These are phyloP conservation scores for Micrasema longulum DNA, from an alignment of 1,140 invertebrate species.

Conservation along the genomic window DNA sequence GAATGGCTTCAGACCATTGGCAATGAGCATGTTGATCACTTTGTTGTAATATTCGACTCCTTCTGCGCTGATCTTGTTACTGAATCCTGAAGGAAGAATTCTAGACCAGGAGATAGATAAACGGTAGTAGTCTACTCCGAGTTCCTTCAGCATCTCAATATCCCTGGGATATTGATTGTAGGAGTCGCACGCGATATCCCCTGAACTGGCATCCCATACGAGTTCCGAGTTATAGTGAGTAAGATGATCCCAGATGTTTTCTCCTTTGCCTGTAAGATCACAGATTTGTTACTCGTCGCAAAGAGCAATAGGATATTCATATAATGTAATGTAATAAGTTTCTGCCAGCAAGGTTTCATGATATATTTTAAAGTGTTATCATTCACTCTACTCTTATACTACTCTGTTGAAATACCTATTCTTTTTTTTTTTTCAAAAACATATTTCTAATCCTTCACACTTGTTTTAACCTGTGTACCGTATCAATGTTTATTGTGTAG, in stretches of 20 bases:
- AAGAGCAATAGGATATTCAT: too few relatives aligned
- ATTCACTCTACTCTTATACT: too few relatives aligned
- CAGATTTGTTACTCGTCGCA: too few relatives aligned
- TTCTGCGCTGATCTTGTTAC: slow-evolving; percentile 62
- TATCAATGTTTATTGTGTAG: too few relatives aligned
- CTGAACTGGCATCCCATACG: slow-evolving; percentile 60
- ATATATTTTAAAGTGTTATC: too few relatives aligned
- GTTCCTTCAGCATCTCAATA: slow-evolving; percentile 61
- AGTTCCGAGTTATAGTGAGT: slow-evolving; percentile 54
- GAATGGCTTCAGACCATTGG: slow-evolving; percentile 63
- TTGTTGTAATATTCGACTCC: slow-evolving; percentile 72
- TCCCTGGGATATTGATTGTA: slow-evolving; percentile 68
- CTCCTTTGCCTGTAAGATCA: slow-evolving; percentile 57
- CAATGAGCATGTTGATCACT: slow-evolving; percentile 67
- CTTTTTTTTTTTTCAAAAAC: too few relatives aligned
- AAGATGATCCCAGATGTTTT: slow-evolving; percentile 59
- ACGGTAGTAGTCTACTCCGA: slow-evolving; percentile 69
- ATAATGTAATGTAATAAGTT: too few relatives aligned
- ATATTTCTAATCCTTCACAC: too few relatives aligned
- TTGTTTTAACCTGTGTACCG: too few relatives aligned
- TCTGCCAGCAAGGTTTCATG: too few relatives aligned
- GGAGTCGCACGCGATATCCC: slow-evolving; percentile 62
- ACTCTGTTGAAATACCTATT: too few relatives aligned
- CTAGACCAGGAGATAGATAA: slow-evolving; percentile 75
- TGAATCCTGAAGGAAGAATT: slow-evolving; percentile 69